These are phyloP conservation scores for Megatriorchis doriae DNA, from an alignment of 2,113 vertebrate species.

Conservation along the genomic window DNA sequence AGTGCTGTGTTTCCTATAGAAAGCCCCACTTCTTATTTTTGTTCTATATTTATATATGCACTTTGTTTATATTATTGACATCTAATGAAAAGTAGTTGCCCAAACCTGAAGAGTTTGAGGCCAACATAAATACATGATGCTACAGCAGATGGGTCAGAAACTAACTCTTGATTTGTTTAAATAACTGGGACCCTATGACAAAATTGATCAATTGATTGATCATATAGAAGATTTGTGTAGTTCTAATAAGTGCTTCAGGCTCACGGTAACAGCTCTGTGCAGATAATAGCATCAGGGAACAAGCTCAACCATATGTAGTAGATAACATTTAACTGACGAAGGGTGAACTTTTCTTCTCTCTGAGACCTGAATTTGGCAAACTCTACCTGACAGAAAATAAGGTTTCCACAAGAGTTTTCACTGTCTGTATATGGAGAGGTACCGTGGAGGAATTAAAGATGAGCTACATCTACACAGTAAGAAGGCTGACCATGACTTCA, in stretches of 20 bases:
- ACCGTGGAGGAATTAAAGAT: not conserved
- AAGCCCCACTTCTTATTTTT: not conserved
- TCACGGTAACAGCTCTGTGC: not conserved
- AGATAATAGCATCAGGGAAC: not conserved
- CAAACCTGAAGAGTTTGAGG: not conserved
- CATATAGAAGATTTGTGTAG: not conserved
- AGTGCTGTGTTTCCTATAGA: not conserved
- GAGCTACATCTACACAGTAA: not conserved
- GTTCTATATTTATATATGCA: not conserved
- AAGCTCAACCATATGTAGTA: not conserved
- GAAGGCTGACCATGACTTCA: not conserved
- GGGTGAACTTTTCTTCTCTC: not conserved
- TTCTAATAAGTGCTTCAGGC: not conserved
- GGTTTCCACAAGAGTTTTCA: not conserved
- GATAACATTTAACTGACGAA: not conserved
- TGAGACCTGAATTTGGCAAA: not conserved
- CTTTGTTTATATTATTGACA: not conserved
- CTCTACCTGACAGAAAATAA: not conserved
- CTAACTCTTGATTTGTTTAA: not conserved
- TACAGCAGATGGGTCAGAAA: not conserved
- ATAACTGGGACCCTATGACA: not conserved
- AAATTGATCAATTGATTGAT: not conserved
- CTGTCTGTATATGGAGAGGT: not conserved
- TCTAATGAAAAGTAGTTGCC: not conserved
- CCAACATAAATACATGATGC: not conserved